Base-by-base conservation (phyloP, 2,888 invertebrate species). In the Nymphalis urticae region DNA sequence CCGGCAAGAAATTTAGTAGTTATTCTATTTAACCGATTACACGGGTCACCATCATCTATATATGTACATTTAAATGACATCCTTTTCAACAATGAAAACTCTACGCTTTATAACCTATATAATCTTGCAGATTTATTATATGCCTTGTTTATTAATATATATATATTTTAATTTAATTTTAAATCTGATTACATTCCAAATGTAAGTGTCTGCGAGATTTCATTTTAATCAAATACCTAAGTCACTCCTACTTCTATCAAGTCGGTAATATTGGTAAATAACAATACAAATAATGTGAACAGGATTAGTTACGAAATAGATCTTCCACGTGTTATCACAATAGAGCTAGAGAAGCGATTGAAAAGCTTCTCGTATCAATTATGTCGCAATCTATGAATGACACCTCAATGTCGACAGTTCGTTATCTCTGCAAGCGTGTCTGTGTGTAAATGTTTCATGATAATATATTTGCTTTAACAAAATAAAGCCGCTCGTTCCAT, bases 331-430 rank as follows among this genome's bases (percentile, higher is more conserved):
- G 62, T 48, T 66, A 66, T 56, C 62, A n/a, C 32, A 50, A 7
- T 56, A 36, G 66, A 66, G 66, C 69, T 62, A 32, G 21, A 59
- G 48, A 53, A 53, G n/a, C 53, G 60, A 61, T 48, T 47, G 56
- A 42, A 48, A 10, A 50, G 24, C 36, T n/a, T 32, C 13, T 32
- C 56, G 64, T 64, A 58, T 71, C 68, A 65, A 54, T 65, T 54
- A 51, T 75, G 71, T 71, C 71, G 75, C 72, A 76, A 76, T 72
- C 75, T 60, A 72, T 71, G 72, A 71, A 71, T 69, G 75, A 75
- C 75, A 74, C 71, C 68, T 75, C 74, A 75, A 75, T 74, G 76
- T 73, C 75, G 70, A 48, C 63, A 59, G 66, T 54, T 61, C 66
- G 66, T 73, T 72, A 70, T 70, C 70, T 10, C 56, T 21, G 42